Conservation (phyloP, 1,140 invertebrate genomes). For the Cydia splendana region DNA sequence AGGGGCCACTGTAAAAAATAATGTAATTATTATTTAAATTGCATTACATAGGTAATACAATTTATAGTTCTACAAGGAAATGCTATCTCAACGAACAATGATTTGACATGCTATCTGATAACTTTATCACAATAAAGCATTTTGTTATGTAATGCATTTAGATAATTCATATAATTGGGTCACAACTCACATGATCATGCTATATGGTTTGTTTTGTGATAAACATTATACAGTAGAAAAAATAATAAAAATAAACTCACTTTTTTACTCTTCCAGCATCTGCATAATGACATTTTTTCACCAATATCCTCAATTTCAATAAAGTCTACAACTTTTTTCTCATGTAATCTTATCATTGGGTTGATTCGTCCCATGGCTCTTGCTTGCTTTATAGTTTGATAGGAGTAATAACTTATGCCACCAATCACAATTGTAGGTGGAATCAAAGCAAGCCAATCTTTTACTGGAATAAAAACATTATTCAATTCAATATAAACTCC, state of each 20-base stretch:
- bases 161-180: not conserved
- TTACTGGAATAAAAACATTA: slow-evolving; percentile 80
- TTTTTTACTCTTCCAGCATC: slow-evolving; percentile 94
- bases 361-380: slow-evolving; percentile 79
- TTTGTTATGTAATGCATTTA: not conserved
- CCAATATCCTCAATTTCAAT: slow-evolving; percentile 94
- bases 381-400: slow-evolving; percentile 83
- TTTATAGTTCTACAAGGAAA: not conserved
- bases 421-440: slow-evolving; percentile 85
- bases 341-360: slow-evolving; percentile 80
- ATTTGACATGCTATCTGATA: not conserved
- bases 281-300: slow-evolving; percentile 91
- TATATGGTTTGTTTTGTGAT: not conserved
- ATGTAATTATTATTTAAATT: not conserved
- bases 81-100: not conserved
- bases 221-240: not conserved
- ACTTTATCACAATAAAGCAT: not conserved
- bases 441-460: slow-evolving; percentile 86
- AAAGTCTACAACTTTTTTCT: slow-evolving; percentile 90
- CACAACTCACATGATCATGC: not conserved
- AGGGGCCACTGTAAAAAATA: slow-evolving; percentile 89
- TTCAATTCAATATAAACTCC: not conserved
- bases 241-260: slow-evolving; percentile 74
- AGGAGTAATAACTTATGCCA: slow-evolving; percentile 84
- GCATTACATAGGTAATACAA: not conserved